Conservation (phyloP, 2,888 invertebrate genomes). For the Lepidochrysops patricia region DNA sequence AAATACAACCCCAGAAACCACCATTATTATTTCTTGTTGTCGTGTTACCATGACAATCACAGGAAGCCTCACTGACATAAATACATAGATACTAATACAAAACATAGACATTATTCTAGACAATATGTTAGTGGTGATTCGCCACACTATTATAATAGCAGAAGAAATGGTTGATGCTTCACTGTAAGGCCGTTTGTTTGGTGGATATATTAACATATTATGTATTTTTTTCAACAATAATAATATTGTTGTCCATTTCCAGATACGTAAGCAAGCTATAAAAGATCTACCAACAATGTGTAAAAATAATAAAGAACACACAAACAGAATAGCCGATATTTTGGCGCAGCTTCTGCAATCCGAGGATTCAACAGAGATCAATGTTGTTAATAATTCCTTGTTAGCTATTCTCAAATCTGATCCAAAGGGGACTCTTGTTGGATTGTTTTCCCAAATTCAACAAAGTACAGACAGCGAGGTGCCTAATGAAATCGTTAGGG, state of each 20-base stretch:
- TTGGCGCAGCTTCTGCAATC: slow-evolving; percentile 92
- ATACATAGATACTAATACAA: too few relatives aligned
- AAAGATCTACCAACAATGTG: slow-evolving; percentile 92
- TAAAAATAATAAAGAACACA: slow-evolving; percentile 87
- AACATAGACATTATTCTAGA: too few relatives aligned
- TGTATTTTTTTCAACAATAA: not conserved
- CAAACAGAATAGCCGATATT: slow-evolving; percentile 92
- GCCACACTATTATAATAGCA: too few relatives aligned
- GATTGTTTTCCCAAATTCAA: slow-evolving; percentile 74
- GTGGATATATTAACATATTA: too few relatives aligned
- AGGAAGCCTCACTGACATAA: too few relatives aligned
- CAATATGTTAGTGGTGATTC: too few relatives aligned
- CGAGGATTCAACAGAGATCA: slow-evolving; percentile 88
- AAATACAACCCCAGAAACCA: too few relatives aligned
- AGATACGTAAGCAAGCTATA: slow-evolving; percentile 96
- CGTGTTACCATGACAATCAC: too few relatives aligned
- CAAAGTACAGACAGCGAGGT: slow-evolving; percentile 59
- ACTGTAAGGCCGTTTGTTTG: too few relatives aligned
- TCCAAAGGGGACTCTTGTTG: slow-evolving; percentile 76
- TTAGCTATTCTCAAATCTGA: slow-evolving; percentile 84
- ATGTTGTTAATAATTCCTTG: slow-evolving; percentile 88
- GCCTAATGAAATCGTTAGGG: slow-evolving; percentile 83
- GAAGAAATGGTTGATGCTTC: too few relatives aligned
- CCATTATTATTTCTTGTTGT: too few relatives aligned
- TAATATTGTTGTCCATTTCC: slow-evolving; percentile 21